These are phyloP conservation scores for Limnephilus marmoratus DNA, from an alignment of 2,888 invertebrate species.

Conservation along the genomic window DNA sequence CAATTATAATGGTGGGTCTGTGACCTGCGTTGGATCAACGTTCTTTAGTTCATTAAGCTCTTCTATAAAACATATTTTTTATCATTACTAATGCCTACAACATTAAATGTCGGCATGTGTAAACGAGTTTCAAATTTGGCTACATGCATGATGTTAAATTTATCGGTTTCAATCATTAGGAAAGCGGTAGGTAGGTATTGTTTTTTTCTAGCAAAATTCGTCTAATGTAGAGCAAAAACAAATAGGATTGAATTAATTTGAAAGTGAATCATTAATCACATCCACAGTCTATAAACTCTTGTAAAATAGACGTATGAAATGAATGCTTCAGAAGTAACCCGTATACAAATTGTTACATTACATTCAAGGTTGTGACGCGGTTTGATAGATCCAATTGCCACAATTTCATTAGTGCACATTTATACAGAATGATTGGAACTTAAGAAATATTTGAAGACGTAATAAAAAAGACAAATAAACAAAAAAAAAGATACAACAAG, in stretches of 20 bases:
- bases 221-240: neutral
- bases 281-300: neutral
- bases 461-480: neutral
- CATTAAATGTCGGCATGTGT: neutral
- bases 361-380: neutral
- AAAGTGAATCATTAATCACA: neutral
- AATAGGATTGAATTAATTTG: neutral
- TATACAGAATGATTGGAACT: too few species aligned
- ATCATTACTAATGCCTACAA: neutral
- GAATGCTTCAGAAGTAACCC: neutral
- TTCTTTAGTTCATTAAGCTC: neutral
- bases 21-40: neutral
- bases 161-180: neutral
- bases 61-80: neutral
- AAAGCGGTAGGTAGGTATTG: neutral
- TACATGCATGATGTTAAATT: neutral
- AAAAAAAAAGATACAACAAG: too few species aligned
- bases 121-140: neutral
- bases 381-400: neutral
- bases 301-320: neutral
- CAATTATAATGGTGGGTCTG: neutral
- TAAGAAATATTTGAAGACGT: too few species aligned
- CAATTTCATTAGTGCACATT: neutral
- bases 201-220: neutral
- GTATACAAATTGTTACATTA: neutral